Percentiles rank a stretch among this genome's conserved stretches.
Conservation (phyloP, 2,113 vertebrate genomes). For the Chauna torquata region DNA sequence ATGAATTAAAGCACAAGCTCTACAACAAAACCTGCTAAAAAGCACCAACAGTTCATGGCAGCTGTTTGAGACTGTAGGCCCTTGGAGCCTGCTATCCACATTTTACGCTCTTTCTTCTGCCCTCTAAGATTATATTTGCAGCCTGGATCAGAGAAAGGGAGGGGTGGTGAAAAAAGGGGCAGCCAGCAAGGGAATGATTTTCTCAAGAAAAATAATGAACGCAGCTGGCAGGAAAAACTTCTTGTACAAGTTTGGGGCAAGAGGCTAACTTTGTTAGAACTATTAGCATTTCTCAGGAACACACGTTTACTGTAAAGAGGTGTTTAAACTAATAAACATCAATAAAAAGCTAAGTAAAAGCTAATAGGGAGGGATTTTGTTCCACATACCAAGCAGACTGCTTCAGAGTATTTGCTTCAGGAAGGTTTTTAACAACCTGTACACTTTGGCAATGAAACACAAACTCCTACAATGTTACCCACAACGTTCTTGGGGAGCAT, state of each 20-base stretch:
- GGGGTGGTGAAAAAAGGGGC: neutral
- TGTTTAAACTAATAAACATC: conserved; percentile 10
- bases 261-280: conserved; percentile 16
- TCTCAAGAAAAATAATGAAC: neutral
- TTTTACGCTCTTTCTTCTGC: neutral
- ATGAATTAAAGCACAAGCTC: neutral
- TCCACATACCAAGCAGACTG: conserved; percentile 12
- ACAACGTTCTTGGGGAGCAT: neutral
- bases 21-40: neutral
- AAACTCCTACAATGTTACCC: neutral
- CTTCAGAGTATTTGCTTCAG: neutral
- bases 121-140: neutral
- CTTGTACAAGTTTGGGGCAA: conserved; percentile 25
- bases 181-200: neutral
- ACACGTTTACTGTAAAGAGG: neutral
- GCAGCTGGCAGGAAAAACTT: neutral
- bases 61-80: neutral
- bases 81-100: neutral
- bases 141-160: neutral
- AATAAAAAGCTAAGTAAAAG: conserved; percentile 17
- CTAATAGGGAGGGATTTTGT: neutral
- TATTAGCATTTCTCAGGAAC: neutral
- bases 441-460: neutral
- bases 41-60: neutral
- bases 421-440: neutral